Base-by-base conservation (phyloP, 2,797 vertebrate genomes). In the Argentina silus region DNA sequence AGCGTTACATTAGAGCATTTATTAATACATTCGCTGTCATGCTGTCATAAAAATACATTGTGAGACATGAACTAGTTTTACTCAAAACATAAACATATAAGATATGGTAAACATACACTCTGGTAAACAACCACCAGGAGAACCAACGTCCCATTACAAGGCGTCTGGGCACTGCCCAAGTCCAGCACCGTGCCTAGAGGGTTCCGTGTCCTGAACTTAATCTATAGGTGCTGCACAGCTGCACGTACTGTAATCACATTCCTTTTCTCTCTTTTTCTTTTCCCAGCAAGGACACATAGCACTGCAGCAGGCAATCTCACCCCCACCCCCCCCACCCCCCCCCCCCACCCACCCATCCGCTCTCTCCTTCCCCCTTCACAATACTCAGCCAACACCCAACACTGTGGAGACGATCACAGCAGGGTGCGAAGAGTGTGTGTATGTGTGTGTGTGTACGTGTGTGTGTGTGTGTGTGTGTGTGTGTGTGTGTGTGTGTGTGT, bases 381-480 rank as follows among this genome's bases (percentile, higher is more conserved):
- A 71, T 67, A 75, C 77, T 70, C 72, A 61, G 70, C 66, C 65
- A 73, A 75, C 77, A 73, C 69, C 79, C 66, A 75, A 17, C 70
- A 53, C 66, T 9, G 42, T 63, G 59, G 19, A 70, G 59, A 21
- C 21, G 60, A 73, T 74, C 71, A 81, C 78, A 78, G 70, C 59
- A 66, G 77, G 69, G 57, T 70, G 36, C 66, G 64, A 45, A 44
- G 68, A 21, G 47, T 53, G 66, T 55, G 45, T 68, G 66, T 68
- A 50, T 66, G 60, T 59, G 36, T 66, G 71, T 59, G 63, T 48
- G 36, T 19, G 50, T 59, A 47, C 17, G 48, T 53, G 70, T 63
- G 69, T 70, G 69, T 50, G 59, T 7, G 44, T 9, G 36, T 60
- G 56, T 62, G 45, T 19, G 69, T 36, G 69, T 43, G n/a, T 62